Conservation (phyloP, 2,113 vertebrate genomes). For the Gymnorhina tibicen region DNA sequence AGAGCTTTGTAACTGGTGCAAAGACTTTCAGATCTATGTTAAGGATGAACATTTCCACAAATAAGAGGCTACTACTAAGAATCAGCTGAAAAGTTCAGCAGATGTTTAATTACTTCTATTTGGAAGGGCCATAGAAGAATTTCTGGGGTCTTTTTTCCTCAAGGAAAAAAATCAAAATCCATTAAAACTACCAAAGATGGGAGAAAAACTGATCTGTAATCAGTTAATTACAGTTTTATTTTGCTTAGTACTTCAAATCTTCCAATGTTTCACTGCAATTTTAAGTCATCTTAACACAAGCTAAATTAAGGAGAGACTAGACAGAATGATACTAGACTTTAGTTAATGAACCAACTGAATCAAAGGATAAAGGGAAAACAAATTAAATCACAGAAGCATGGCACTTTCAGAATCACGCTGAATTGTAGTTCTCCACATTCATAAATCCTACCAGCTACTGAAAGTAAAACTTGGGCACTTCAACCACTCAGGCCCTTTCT, state of each 20-base stretch:
- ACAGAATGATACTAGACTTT: neutral
- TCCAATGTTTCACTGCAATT: neutral
- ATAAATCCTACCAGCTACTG: neutral
- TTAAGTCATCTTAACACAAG: neutral
- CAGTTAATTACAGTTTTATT: neutral
- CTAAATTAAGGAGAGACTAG: neutral
- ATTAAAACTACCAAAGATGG: neutral
- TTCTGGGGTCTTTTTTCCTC: accelerated
- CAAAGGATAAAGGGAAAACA: neutral
- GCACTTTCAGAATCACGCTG: neutral
- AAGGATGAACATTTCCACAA: neutral
- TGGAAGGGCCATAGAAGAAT: neutral
- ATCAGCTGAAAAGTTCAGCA: neutral
- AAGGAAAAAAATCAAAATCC: neutral
- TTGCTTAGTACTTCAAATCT: neutral
- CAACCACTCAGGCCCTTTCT: neutral
- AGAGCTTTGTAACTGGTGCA: neutral
- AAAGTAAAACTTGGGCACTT: neutral
- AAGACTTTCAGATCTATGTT: neutral
- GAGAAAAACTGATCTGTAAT: neutral
- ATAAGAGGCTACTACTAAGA: neutral
- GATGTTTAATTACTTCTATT: neutral
- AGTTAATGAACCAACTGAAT: neutral
- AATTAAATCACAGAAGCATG: neutral
- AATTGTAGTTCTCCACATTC: neutral